These are phyloP conservation scores for Chironomus tepperi DNA, from an alignment of 1,140 invertebrate species.

Conservation along the genomic window DNA sequence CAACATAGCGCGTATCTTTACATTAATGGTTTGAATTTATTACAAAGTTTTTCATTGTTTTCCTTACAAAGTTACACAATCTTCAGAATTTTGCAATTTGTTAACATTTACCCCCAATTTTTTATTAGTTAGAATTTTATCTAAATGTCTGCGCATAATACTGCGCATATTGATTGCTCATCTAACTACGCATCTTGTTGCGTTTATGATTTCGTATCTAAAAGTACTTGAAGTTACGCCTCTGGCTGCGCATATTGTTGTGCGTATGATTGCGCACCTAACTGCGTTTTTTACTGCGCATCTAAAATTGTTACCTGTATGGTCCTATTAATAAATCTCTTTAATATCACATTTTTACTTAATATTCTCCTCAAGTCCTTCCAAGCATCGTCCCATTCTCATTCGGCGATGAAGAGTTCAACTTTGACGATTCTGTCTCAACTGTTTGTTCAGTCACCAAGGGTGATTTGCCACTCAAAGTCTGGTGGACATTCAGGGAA, in stretches of 20 bases:
- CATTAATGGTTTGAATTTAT: slow-evolving; percentile 57
- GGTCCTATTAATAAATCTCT: no score
- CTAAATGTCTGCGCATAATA: no score
- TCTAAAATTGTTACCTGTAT: no score
- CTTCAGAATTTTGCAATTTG: slow-evolving; percentile 11
- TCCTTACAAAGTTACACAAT: neutral
- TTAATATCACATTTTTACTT: no score
- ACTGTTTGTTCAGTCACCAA: slow-evolving; percentile 66
- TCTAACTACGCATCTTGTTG: no score
- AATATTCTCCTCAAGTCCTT: slow-evolving; percentile 53
- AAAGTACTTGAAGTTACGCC: no score
- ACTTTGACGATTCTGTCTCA: slow-evolving; percentile 67
- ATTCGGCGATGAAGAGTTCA: slow-evolving; percentile 53
- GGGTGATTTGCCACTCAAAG: slow-evolving; percentile 45
- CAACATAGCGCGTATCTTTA: slow-evolving; percentile 53
- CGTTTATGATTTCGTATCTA: no score
- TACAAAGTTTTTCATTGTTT: neutral
- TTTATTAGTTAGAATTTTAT: slow-evolving; percentile 1
- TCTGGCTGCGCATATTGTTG: no score
- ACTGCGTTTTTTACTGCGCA: no score
- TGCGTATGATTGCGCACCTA: no score
- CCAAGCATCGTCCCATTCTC: slow-evolving; percentile 63
- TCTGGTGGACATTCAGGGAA: slow-evolving; percentile 48
- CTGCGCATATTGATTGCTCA: no score
- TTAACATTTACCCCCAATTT: slow-evolving; percentile 34